Percentiles rank a stretch among this genome's conserved stretches.
phyloP scores from a whole-genome alignment of 2,113 vertebrate genomes.

The Cololabis saira region DNA sequence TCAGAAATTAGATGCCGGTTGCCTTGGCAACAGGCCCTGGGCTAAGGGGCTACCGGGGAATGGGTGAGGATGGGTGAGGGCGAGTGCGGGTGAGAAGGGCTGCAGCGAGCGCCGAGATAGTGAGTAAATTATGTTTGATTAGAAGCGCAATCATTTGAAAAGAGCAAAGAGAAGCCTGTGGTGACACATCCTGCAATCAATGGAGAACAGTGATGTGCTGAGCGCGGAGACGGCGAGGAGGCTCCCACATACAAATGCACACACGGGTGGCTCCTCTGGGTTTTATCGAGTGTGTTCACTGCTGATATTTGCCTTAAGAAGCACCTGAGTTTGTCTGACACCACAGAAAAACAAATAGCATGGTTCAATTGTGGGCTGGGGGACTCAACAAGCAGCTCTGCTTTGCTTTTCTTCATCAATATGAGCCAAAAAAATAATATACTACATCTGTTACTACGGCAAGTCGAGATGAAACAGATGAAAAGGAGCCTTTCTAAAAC shows the following conservation, averaged over 20 bases:
- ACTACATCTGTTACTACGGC: no score
- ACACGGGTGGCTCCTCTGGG: conserved; percentile 2
- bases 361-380: neutral
- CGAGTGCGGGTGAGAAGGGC: conserved; percentile 73
- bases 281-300: conserved; percentile 24
- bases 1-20: conserved; percentile 99
- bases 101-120: conserved; percentile 88
- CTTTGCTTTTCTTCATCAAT: neutral
- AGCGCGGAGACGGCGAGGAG: neutral
- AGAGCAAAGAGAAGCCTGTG: conserved; percentile 88
- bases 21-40: conserved; percentile 95
- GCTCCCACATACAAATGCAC: conserved; percentile 6
- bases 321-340: conserved; percentile 17
- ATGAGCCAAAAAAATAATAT: neutral
- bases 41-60: conserved; percentile 88
- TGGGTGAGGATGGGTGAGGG: conserved; percentile 73
- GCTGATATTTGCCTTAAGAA: conserved; percentile 43
- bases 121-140: conserved; percentile 99
- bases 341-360: conserved; percentile 22
- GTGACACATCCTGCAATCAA: conserved; percentile 34
- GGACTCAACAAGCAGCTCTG: neutral
- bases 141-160: conserved; percentile 97
- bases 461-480: neutral
- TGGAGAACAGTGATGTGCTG: conserved; percentile 23
- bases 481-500: no score